Base-by-base conservation (phyloP, 2,797 vertebrate species). In the Sorex maritimensis region DNA sequence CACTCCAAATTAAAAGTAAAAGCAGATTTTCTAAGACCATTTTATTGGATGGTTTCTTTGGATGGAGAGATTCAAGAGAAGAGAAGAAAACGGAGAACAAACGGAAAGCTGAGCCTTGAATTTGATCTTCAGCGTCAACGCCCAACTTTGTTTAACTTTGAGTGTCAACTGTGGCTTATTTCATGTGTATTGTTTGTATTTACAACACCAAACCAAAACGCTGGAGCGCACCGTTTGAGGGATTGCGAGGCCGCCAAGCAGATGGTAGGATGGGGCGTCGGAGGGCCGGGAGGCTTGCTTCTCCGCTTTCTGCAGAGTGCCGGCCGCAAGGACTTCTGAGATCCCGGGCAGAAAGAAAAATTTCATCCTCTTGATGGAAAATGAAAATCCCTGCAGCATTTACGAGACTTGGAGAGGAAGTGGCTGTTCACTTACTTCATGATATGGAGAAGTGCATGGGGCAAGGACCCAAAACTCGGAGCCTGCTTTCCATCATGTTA, bases 381-480 rank as follows among this genome's bases (percentile, higher is more conserved):
- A 94, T 81, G 88, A 95, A 96, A 97, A 96, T 85, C 83, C 85
- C 84, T 81, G n/a, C 58, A 55, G 88, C 90, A 84, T 96, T 97
- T 96, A 94, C 14, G 28, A 92, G 90, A 77, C 92, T 95, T 96
- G 96, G 96, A 96, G 81, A 96, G 97, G 96, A 97, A 97, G 86
- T 93, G 83, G 71, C 91, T 85, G 74, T 93, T 92, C 67, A 15
- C 83, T 89, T 91, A 15, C 83, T 89, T 91, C 90, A 71, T 19
- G 94, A 96, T 94, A 95, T 0, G 1, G 90, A 96, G 96, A 92
- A 93, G 69, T 73, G 24, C 85, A 46, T 55, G 85, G 65, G 86
- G 94, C 95, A 93, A 74, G 67, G 30, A 81, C 94, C 78, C 96
- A 96, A 94, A 91, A 77, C 78, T 34, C 26, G 0, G 49, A 91